Evolutionary conservation across 1,140 invertebrate genomes (phyloP), one percentile per base, ranked within the genome.

Genomic region (Adelges cooleyi): DNA sequence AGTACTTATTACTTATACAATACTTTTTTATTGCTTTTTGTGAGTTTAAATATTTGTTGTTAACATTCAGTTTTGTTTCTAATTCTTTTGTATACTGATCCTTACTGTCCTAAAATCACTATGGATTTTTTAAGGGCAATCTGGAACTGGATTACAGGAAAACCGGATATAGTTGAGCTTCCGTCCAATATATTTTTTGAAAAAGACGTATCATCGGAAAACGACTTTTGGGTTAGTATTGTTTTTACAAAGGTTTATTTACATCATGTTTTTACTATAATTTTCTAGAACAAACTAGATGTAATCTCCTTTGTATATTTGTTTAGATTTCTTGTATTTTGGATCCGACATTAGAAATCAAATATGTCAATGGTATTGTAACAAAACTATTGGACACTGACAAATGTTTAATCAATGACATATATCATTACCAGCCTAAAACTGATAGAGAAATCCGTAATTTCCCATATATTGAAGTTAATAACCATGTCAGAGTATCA

Each of bases 391-490:
- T 62, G 6, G 56, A 62, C 20, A 48, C 42, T 10, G 25, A 62
- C 25, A 62, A 62, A 6, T 62, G 56, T 48, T 1, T 62, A 3
- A 62, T 62, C 8, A 9, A 62, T 8, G 13, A 22, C 5, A 46
- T 44, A 8, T 62, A 62, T 6, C 27, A 62, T n/a, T 62, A 62
- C 44, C 42, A 62, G 13, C 56, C 56, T 3, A 62, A 62, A 62
- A 62, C 42, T 8, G 56, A 62, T 0, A 62, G 33, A 22, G 56
- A 62, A 29, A 62, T 48, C 22, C 42, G 42, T 3, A 62, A 62
- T 15, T 62, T 62, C 10, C 11, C 42, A 3, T 48, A 20, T 15
- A 17, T 62, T 2, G 56, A 62, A 15, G 1, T 62, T 1, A 46
- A 27, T 18, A 62, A 42, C 22, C 17, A 40, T 4, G 56, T 62